Evolutionary conservation across 2,797 vertebrate species (phyloP).

Genomic region (Zalophus californianus): DNA sequence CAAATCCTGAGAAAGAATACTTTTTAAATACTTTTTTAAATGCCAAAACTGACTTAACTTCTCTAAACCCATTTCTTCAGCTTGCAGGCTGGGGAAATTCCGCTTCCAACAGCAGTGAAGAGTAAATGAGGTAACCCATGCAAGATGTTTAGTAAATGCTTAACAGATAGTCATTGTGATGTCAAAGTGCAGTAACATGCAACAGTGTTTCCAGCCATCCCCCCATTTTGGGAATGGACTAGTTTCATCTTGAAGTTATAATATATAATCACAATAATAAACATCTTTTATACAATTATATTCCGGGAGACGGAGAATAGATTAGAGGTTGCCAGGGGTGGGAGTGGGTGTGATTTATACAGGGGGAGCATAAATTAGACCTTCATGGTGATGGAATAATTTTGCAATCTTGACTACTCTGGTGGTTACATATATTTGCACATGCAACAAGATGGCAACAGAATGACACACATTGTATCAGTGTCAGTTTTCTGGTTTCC

Average conservation of each 20-base stretch:
- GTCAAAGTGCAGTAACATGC: neutral
- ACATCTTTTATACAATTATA: neutral
- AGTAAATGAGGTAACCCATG: neutral
- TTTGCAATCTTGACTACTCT: neutral
- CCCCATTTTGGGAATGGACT: neutral
- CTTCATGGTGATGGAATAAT: neutral
- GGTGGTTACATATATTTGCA: neutral
- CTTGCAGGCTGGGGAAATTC: neutral
- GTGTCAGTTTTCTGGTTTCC: neutral
- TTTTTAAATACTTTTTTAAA: neutral
- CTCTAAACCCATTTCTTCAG: neutral
- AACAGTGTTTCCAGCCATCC: neutral
- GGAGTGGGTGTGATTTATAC: neutral
- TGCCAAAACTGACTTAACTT: neutral
- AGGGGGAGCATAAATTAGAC: neutral
- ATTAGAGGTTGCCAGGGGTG: neutral
- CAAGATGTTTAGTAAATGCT: neutral
- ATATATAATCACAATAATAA: neutral
- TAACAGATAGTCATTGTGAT: neutral
- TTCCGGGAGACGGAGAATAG: neutral
- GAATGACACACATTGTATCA: neutral
- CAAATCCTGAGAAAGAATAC: slow-evolving; percentile 10
- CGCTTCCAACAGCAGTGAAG: neutral
- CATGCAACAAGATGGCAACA: neutral
- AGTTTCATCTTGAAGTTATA: neutral